phyloP scores from a whole-genome alignment of 2,797 vertebrate species.

The Sebastes glaucus region DNA sequence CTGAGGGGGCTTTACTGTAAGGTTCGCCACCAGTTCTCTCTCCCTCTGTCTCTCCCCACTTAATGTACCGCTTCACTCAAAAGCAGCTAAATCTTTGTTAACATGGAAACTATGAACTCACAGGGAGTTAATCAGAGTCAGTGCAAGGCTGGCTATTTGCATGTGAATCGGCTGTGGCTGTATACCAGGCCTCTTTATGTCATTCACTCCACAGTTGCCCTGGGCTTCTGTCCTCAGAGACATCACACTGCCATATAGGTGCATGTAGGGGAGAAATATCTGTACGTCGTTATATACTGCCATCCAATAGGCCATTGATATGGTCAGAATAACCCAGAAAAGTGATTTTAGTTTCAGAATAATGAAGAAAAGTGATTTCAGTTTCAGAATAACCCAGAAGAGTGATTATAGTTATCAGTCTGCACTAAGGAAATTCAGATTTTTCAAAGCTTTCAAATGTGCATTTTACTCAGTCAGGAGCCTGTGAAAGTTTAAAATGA shows the following conservation, averaged over 20 bases:
- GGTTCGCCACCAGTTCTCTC: slow-evolving; percentile 71
- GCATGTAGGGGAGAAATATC: slow-evolving; percentile 23
- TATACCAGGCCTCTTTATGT: slow-evolving; percentile 87
- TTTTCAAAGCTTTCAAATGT: not conserved
- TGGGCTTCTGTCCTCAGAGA: slow-evolving; percentile 87
- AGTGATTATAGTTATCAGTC: not conserved
- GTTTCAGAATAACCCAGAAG: no score
- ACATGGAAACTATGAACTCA: slow-evolving; percentile 98
- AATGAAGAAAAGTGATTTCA: no score
- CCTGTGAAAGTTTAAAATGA: no score
- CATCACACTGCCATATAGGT: slow-evolving; percentile 83
- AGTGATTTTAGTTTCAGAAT: not conserved
- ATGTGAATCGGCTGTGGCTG: slow-evolving; percentile 93
- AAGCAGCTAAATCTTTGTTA: slow-evolving; percentile 93
- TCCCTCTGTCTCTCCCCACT: slow-evolving; percentile 63
- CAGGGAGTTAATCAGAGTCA: slow-evolving; percentile 99
- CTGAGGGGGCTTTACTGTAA: slow-evolving; percentile 92
- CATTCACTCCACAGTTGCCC: slow-evolving; percentile 86
- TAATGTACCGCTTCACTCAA: slow-evolving; percentile 78
- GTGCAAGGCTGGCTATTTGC: slow-evolving; percentile 92
- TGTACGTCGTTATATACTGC: not conserved
- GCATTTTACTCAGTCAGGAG: not conserved
- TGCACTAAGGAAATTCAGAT: not conserved
- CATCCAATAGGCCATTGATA: not conserved
- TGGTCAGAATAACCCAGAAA: not conserved